Base-by-base conservation (phyloP, 2,797 vertebrate species). In the Phaenicophaeus curvirostris region DNA sequence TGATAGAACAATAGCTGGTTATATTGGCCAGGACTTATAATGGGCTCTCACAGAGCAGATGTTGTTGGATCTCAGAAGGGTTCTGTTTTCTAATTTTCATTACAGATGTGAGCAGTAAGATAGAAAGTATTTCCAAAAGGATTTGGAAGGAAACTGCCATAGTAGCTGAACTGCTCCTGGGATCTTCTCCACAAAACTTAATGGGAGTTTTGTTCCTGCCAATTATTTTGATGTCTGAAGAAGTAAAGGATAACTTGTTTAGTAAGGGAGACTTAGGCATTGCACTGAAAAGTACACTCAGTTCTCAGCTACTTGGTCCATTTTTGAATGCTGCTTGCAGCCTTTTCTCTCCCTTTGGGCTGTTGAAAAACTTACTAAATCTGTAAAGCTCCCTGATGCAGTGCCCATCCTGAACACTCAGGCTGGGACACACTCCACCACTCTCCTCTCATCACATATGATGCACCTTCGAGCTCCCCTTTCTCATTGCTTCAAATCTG, bases 91-190 rank as follows among this genome's bases (percentile, higher is more conserved):
- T 87, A 25, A 61, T 74, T 85, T 80, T 58, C 46, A 12, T 66
- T 58, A 27, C 79, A 80, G 67, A 53, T 77, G 5, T 27, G 59
- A 94, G 31, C 37, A 69, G 71, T 39, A 62, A 92, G 33, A 41
- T 23, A 79, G 54, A 16, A 90, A 74, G 17, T 63, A 50, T 76
- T 94, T 87, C 87, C 89, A 92, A 80, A 77, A 93, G n/a, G 31
- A 85, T 16, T 1, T 93, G 62, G 46, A 89, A 94, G 30, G 28
- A 48, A 90, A 67, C 46, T 75, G 69, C 48, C 80, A 35, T 35
- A 57, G 73, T 63, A 57, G 76, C 85, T 81, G 54, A 83, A 5
- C 72, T 58, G 23, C 48, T 88, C 44, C 66, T 88, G 50, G 42
- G 50, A 74, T 68, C 39, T 68, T 80, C 62, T 84, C 58, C 57